These are phyloP conservation scores for Tamandua tetradactyla DNA, from an alignment of 2,797 vertebrate species.

Conservation along the genomic window DNA sequence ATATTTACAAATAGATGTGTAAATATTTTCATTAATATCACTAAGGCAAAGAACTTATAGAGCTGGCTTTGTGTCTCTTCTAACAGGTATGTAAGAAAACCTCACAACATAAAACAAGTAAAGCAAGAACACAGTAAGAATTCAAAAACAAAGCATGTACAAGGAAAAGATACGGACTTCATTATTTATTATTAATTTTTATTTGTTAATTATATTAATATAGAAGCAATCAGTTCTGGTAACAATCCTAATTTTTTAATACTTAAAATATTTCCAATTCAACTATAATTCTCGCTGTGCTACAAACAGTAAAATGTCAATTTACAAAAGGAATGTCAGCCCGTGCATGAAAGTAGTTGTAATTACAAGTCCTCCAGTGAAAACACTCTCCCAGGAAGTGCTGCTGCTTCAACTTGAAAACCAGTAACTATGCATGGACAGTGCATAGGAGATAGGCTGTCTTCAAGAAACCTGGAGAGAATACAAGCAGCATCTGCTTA, in stretches of 20 bases:
- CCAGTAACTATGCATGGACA: background rate
- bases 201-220: no score
- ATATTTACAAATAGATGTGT: background rate
- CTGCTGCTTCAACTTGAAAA: background rate
- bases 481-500: background rate
- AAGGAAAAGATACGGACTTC: background rate
- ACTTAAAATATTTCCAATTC: background rate
- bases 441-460: background rate
- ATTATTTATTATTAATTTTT: background rate
- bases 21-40: background rate
- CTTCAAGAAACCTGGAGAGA: background rate
- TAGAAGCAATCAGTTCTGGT: background rate
- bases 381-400: background rate
- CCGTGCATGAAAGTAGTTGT: background rate
- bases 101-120: background rate
- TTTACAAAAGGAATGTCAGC: background rate
- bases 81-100: slow-evolving; percentile 9
- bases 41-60: background rate
- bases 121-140: background rate
- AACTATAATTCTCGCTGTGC: background rate
- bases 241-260: background rate
- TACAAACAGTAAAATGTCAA: background rate
- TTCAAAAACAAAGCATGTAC: background rate
- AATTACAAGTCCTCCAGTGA: background rate
- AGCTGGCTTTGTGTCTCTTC: background rate